Conservation (phyloP, 2,113 vertebrate genomes). For the Cranoglanis bouderius region DNA sequence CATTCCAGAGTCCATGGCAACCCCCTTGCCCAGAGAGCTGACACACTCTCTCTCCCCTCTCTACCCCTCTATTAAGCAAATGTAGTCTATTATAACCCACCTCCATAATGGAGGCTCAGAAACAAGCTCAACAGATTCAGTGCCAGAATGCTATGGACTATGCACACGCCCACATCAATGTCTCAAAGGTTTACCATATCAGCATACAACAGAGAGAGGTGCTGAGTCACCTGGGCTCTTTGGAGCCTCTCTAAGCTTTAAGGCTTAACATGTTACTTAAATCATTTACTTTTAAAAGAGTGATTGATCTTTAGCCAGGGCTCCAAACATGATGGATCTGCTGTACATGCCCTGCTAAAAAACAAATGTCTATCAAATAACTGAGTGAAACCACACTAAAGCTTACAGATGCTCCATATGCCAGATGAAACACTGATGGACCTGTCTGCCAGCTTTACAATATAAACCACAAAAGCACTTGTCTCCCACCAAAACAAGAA, state of each 20-base stretch:
- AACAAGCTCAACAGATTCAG: constrained; percentile 19
- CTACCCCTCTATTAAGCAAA: constrained; percentile 35
- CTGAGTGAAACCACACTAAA: constrained; percentile 8
- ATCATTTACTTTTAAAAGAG: constrained; percentile 35
- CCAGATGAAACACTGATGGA: constrained; percentile 19
- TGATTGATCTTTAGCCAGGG: constrained; percentile 35
- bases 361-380: constrained; percentile 41
- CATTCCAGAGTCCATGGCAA: constrained; percentile 53
- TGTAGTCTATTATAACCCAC: constrained; percentile 12
- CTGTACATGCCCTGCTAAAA: constrained; percentile 20
- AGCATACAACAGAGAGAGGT: not conserved
- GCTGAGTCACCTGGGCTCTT: constrained; percentile 17
- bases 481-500: not conserved
- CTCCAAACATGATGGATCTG: not conserved
- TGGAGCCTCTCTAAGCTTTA: not conserved
- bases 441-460: constrained; percentile 1
- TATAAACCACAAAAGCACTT: not conserved
- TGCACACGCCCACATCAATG: not conserved
- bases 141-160: not conserved
- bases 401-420: constrained; percentile 39
- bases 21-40: constrained; percentile 25
- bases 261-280: not conserved
- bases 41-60: not conserved
- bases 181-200: not conserved
- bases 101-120: not conserved